Evolutionary conservation across 2,797 vertebrate genomes (phyloP), one percentile per base, ranked within the genome.

Genomic region (Micrastur ruficollis): DNA sequence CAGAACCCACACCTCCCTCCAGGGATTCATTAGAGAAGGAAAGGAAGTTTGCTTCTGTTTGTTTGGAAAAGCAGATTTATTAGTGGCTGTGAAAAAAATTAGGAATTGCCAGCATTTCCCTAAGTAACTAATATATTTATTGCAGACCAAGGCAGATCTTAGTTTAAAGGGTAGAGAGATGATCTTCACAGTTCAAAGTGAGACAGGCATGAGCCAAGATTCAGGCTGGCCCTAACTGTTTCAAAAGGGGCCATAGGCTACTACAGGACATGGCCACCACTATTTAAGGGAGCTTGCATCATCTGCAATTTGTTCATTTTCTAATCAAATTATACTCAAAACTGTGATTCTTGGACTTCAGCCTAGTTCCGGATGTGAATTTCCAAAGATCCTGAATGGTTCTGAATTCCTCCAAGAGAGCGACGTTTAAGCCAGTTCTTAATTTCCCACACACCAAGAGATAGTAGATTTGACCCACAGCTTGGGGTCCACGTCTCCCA

Each of bases 31-130:
- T 93, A 92, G 38, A 70, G 76, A 79, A 65, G 52, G 52, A 58
- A 91, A 91, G 12, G 17, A 95, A 89, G 63, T 61, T 78, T 90
- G 36, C 55, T 82, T 66, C 67, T 88, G 46, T 91, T 93, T 93
- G 62, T 92, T 93, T 93, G 40, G 58, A 93, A 90, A 89, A 3
- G 2, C 23, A 62, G 19, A 44, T 84, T 72, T 81, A 70, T 84
- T 88, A 83, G 61, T 25, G 34, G 55, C 62, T 81, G 18, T 44
- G 78, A 72, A 93, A 80, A 80, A 88, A 87, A 52, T 21, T 12
- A n/a, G 36, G 58, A 58, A 55, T 78, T 62, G 46, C 66, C 53
- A 92, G 78, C 73, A 38, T 61, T 81, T 86, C 66, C 25, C 34
- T 63, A 42, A 66, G 47, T 58, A 72, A 75, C 22, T 9, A 56